Conservation (phyloP, 2,888 invertebrate species). For the Leucoma salicis region DNA sequence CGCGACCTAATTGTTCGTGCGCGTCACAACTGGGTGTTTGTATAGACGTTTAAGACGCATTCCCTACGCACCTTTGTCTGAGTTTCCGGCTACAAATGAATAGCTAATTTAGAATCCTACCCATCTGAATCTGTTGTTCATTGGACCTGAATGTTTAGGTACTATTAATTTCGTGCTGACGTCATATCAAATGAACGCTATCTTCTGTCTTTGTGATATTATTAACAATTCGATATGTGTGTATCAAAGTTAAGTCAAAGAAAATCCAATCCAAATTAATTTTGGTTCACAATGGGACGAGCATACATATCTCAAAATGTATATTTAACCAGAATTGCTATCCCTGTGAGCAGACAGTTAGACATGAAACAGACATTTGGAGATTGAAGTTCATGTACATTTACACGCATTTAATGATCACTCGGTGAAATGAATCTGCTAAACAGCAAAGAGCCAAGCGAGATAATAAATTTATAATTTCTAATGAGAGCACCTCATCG, state of each 20-base stretch:
- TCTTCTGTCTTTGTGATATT: slow-evolving; percentile 48
- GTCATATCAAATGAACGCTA: slow-evolving; percentile 59
- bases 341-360: slow-evolving; percentile 38
- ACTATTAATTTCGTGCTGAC: slow-evolving; percentile 60
- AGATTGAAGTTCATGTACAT: slow-evolving; percentile 39
- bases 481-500: slow-evolving; percentile 53
- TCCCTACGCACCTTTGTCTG: slow-evolving; percentile 69
- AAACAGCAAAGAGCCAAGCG: slow-evolving; percentile 34
- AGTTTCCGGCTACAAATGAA: slow-evolving; percentile 58
- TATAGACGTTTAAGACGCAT: slow-evolving; percentile 62
- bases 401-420: slow-evolving; percentile 51
- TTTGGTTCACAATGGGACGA: slow-evolving; percentile 32
- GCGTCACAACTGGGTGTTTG: slow-evolving; percentile 62
- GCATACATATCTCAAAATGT: slow-evolving; percentile 40
- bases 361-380: slow-evolving; percentile 46
- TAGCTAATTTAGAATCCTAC: slow-evolving; percentile 68
- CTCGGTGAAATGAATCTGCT: slow-evolving; percentile 38
- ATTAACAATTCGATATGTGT: slow-evolving; percentile 36
- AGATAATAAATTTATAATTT: slow-evolving; percentile 64
- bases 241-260: slow-evolving; percentile 28
- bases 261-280: slow-evolving; percentile 36
- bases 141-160: slow-evolving; percentile 70
- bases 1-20: slow-evolving; percentile 61
- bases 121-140: slow-evolving; percentile 76
- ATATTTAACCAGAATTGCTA: slow-evolving; percentile 41